phyloP scores from a whole-genome alignment of 1,140 invertebrate genomes.

The Manduca sexta region DNA sequence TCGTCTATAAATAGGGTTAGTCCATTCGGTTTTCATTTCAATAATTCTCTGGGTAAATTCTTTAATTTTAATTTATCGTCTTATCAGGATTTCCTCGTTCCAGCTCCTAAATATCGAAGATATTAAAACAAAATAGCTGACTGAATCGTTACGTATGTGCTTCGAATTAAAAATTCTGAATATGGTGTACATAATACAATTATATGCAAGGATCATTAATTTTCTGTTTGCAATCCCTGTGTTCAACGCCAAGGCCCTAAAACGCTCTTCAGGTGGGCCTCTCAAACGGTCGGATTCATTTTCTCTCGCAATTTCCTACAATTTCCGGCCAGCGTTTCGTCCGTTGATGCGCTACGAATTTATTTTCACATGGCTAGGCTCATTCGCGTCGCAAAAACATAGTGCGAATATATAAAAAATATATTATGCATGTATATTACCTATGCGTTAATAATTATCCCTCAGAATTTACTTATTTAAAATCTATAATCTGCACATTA shows the following conservation, averaged over 20 bases:
- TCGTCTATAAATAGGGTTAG: no score
- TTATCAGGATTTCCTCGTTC: no score
- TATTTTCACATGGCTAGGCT: conserved; percentile 46
- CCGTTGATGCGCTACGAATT: conserved; percentile 58
- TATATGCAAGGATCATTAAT: neutral
- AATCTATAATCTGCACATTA: no score
- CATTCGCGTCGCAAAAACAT: no score
- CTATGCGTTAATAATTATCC: no score
- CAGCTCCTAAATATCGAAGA: no score
- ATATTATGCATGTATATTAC: no score
- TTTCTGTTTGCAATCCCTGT: neutral
- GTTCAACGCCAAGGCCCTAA: neutral
- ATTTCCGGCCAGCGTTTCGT: conserved; percentile 65
- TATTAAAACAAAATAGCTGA: neutral
- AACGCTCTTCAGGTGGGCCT: conserved; percentile 41
- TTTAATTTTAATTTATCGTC: no score
- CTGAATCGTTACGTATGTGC: neutral
- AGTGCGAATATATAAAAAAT: no score
- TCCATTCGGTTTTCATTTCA: neutral
- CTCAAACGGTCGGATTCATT: conserved; percentile 66
- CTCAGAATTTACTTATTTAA: no score
- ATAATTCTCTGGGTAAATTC: neutral
- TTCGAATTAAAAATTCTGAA: neutral
- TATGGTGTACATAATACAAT: neutral
- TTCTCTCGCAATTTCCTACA: conserved; percentile 72